A percentile compares a stretch with the other conserved stretches of the same genome.
Evolutionary conservation across 2,797 vertebrate genomes (phyloP).

Genomic region (Varecia variegata): DNA sequence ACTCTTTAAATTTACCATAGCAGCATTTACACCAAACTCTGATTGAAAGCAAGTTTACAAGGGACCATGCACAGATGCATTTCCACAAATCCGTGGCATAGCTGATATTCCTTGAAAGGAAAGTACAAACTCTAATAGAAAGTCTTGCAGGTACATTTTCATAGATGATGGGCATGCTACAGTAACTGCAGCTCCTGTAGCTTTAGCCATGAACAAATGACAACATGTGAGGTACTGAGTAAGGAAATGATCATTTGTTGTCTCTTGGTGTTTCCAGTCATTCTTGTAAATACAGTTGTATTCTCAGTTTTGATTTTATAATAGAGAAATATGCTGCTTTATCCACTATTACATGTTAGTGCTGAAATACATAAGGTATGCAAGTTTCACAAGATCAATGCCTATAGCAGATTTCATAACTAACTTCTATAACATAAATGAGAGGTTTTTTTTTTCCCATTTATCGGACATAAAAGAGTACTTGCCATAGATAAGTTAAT

Average conservation of each 20-base stretch:
- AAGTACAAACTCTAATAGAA: neutral
- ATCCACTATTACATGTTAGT: neutral
- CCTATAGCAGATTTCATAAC: neutral
- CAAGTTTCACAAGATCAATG: neutral
- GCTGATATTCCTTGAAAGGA: neutral
- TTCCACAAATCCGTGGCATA: neutral
- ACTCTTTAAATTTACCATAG: neutral
- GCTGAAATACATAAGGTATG: neutral
- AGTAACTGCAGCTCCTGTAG: neutral
- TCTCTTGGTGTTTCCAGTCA: neutral
- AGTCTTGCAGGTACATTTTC: neutral
- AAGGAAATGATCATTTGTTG: neutral
- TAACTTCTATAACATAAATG: neutral
- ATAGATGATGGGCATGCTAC: accelerated
- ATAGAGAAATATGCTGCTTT: neutral
- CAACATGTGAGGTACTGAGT: neutral
- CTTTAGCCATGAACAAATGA: neutral
- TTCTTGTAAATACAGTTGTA: neutral
- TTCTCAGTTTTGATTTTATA: neutral
- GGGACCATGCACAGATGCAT: neutral
- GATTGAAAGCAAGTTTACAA: neutral
- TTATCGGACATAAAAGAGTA: neutral
- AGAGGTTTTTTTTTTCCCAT: neutral
- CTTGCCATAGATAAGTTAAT: neutral
- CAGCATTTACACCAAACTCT: neutral